phyloP scores from a whole-genome alignment of 92 coral and sea anemone species.

The Siderastrea siderea region DNA sequence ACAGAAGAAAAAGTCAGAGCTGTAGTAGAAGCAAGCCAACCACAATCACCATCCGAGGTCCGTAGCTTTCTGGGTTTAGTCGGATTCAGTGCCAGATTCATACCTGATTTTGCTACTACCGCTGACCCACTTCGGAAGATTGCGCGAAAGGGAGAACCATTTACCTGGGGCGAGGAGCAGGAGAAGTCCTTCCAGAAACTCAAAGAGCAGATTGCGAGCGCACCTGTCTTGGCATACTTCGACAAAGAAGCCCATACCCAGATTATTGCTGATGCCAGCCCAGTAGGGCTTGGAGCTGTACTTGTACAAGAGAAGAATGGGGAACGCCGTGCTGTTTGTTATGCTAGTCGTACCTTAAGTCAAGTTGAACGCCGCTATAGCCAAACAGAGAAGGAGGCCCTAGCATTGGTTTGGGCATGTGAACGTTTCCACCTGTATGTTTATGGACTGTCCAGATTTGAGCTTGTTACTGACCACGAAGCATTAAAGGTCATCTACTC shows the following conservation, averaged over 20 bases:
- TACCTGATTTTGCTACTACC: constrained; percentile 46
- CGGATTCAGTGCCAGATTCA: constrained; percentile 12
- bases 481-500: neutral
- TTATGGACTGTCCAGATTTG: too few relatives aligned
- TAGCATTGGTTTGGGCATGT: constrained; percentile 35
- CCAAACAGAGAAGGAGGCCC: constrained; percentile 46
- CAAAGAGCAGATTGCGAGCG: neutral
- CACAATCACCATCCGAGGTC: constrained; percentile 51
- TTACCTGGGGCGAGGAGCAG: neutral
- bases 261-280: neutral
- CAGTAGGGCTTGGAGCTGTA: constrained; percentile 17
- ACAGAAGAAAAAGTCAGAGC: constrained; percentile 49
- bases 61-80: constrained; percentile 22
- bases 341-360: constrained; percentile 22
- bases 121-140: constrained; percentile 36
- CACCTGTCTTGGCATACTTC: too few relatives aligned
- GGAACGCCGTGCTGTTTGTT: constrained; percentile 11
- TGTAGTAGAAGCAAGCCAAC: constrained; percentile 36
- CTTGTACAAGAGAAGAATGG: neutral
- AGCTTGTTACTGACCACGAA: too few relatives aligned
- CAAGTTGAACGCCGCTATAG: constrained; percentile 20
- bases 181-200: neutral
- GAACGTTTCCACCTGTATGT: neutral
- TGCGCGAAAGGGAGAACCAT: neutral
- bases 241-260: neutral